Percentiles rank a stretch among this genome's conserved stretches.
These are phyloP conservation scores for Laodelphax striatellus DNA, from an alignment of 1,140 invertebrate genomes.

Conservation along the genomic window DNA sequence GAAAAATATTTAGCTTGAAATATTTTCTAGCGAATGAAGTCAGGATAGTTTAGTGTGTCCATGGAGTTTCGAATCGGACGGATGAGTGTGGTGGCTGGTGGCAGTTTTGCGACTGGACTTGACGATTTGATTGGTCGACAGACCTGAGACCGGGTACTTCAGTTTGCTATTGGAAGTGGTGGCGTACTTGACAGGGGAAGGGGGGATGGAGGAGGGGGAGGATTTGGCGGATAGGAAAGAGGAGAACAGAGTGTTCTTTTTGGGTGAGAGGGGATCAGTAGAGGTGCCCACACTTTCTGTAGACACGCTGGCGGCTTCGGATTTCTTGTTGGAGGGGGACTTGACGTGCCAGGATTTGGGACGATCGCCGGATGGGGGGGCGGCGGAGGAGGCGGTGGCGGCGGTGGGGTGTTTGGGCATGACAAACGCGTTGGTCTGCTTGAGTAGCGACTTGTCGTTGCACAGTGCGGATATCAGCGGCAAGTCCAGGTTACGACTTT, in stretches of 20 bases:
- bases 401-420: slow-evolving; percentile 68
- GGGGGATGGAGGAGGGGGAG: slow-evolving; percentile 7
- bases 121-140: slow-evolving; percentile 42
- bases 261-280: neutral
- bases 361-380: slow-evolving; percentile 27
- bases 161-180: slow-evolving; percentile 17
- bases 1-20: no score
- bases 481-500: slow-evolving; percentile 75
- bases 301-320: neutral
- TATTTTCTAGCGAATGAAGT: no score
- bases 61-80: slow-evolving; percentile 19
- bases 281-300: slow-evolving; percentile 2
- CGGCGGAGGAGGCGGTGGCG: slow-evolving; percentile 16
- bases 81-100: slow-evolving; percentile 44
- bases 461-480: slow-evolving; percentile 80
- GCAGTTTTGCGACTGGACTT: slow-evolving; percentile 41
- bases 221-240: slow-evolving; percentile 19
- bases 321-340: neutral
- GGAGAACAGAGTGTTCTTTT: slow-evolving; percentile 18
- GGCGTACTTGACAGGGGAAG: slow-evolving; percentile 7
- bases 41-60: neutral
- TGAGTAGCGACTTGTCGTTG: slow-evolving; percentile 72
- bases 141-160: slow-evolving; percentile 48
- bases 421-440: slow-evolving; percentile 73
- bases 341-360: slow-evolving; percentile 23